Percentiles rank a stretch among this genome's conserved stretches.
Evolutionary conservation across 2,113 vertebrate genomes (phyloP).

Genomic region (Eptesicus fuscus): DNA sequence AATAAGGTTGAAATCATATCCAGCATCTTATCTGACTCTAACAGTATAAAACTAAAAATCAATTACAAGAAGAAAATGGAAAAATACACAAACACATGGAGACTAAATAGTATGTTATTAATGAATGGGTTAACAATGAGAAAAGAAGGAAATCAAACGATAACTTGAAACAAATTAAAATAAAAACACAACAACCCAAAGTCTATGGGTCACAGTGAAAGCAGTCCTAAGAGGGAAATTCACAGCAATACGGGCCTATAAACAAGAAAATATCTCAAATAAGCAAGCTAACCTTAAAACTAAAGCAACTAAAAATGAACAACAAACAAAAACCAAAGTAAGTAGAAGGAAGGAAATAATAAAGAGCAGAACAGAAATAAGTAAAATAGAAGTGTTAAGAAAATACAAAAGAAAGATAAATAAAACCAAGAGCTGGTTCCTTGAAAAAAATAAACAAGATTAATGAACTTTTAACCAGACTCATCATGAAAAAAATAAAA

Average conservation of each 20-base stretch:
- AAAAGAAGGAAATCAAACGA: neutral
- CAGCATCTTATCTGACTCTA: neutral
- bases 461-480: neutral
- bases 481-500: neutral
- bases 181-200: neutral
- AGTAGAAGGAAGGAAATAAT: neutral
- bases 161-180: neutral
- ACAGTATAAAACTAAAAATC: neutral
- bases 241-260: neutral
- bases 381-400: neutral
- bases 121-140: neutral
- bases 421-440: neutral
- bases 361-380: neutral
- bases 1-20: neutral
- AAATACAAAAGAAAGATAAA: neutral
- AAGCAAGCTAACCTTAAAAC: neutral
- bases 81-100: neutral
- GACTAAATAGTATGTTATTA: neutral
- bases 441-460: neutral
- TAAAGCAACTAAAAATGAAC: neutral
- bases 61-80: neutral
- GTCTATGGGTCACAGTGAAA: neutral
- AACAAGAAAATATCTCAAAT: neutral
- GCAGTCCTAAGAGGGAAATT: neutral
- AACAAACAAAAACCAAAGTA: neutral